Evolutionary conservation across 2,797 vertebrate genomes (phyloP), one percentile per base, ranked within the genome.

Genomic region (Ctenopoma kingsleyae): DNA sequence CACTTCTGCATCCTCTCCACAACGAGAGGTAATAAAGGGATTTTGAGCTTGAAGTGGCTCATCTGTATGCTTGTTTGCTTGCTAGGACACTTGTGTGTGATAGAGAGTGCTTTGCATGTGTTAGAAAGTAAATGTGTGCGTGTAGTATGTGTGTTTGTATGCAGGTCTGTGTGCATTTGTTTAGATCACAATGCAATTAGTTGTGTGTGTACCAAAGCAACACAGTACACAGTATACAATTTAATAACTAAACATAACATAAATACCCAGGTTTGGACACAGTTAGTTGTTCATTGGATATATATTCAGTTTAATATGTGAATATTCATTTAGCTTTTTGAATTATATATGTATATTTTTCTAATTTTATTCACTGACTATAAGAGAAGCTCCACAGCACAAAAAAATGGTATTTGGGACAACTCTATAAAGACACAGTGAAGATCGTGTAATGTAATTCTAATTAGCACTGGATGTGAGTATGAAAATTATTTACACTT

Each of bases 1-100:
- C 91, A 91, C 92, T 91, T 87, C 78, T 90, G 83, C 66, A 67
- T 81, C 82, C 84, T 83, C 84, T 88, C 54, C 74, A 88, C 84
- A 89, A 84, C 75, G 73, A 90, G 86, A 89, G 87, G 92, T 91
- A 93, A 94, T 95, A 93, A 94, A 93, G 85, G 92, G 92, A 93
- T 94, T 94, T 94, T 86, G 85, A 86, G 89, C 88, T 91, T 84
- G 88, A 91, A 87, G 84, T 72, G 76, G 82, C 88, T 93, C 93
- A 92, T 94, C 89, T 92, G 91, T 88, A 83, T 83, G 71, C 82
- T 89, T 92, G 86, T 93, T 92, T 91, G 91, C 87, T 92, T 83
- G 75, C 74, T 67, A 11, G 60, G 49, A 51, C 67, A 27, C 70
- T 58, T 79, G 43, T 75, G 60, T 74, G 57, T 63, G 36, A 6